A percentile compares a stretch with the other conserved stretches of the same genome.
phyloP scores from a whole-genome alignment of 2,797 vertebrate species.

The Balearica regulorum region DNA sequence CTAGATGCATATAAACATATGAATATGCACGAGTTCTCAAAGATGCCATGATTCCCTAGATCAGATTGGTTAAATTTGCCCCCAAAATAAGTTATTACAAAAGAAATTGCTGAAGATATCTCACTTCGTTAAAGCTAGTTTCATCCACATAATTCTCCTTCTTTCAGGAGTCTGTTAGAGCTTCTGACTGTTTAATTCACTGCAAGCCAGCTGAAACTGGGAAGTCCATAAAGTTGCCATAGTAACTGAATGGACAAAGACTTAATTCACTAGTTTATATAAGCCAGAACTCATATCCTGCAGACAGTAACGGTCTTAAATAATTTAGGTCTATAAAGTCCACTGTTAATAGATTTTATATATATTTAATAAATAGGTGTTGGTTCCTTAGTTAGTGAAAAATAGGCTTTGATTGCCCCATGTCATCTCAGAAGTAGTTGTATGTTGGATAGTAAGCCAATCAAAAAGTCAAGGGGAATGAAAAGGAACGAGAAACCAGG shows the following conservation, averaged over 20 bases:
- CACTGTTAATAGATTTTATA: neutral
- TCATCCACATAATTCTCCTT: neutral
- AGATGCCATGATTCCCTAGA: neutral
- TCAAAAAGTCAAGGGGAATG: neutral
- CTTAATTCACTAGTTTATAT: slow-evolving; percentile 16
- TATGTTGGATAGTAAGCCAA: neutral
- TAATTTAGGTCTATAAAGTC: neutral
- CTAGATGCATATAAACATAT: neutral
- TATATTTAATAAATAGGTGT: slow-evolving; percentile 16
- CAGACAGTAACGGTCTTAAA: neutral
- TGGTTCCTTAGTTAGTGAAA: neutral
- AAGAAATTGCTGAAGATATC: neutral
- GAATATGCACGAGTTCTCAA: neutral
- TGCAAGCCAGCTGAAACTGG: neutral
- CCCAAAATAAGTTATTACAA: neutral
- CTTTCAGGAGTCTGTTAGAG: neutral
- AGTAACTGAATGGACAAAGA: slow-evolving; percentile 31
- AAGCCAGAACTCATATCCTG: slow-evolving; percentile 14
- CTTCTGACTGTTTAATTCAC: slow-evolving; percentile 29
- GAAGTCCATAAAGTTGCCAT: slow-evolving; percentile 20
- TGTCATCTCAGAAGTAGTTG: neutral
- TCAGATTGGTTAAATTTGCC: neutral
- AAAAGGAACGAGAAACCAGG: neutral
- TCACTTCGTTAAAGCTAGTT: neutral
- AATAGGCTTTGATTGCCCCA: neutral